These are phyloP conservation scores for Marisa cornuarietis DNA, from an alignment of 1,140 invertebrate genomes.

Conservation along the genomic window DNA sequence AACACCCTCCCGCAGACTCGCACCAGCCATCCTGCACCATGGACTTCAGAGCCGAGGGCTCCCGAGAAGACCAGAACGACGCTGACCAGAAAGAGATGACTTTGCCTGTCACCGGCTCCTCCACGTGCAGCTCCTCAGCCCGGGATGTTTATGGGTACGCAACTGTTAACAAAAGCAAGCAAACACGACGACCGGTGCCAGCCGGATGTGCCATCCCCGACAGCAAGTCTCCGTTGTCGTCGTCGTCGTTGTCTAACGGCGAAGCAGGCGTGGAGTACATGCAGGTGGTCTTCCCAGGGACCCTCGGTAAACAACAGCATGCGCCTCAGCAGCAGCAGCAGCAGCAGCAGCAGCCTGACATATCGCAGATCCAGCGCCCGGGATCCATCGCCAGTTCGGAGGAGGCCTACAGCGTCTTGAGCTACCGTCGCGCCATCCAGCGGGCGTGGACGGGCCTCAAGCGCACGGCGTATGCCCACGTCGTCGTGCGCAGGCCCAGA, in stretches of 20 bases:
- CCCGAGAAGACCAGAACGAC: no score
- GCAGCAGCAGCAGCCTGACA: background rate
- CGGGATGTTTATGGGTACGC: background rate
- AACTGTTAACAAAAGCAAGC: slow-evolving; percentile 6
- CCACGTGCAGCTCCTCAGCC: no score
- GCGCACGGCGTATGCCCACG: slow-evolving; percentile 16
- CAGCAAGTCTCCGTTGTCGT: background rate
- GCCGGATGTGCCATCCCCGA: background rate
- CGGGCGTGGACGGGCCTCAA: slow-evolving; percentile 10
- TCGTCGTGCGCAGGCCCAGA: slow-evolving; percentile 2
- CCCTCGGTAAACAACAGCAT: no score
- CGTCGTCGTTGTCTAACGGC: background rate
- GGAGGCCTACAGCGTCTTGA: slow-evolving; percentile 15
- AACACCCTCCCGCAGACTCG: no score
- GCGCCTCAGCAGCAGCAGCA: background rate
- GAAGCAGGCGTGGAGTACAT: slow-evolving; percentile 7
- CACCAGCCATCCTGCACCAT: no score
- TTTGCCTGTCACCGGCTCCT: no score
- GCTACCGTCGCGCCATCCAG: slow-evolving; percentile 9
- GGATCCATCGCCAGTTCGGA: slow-evolving; percentile 7
- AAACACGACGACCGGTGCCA: background rate
- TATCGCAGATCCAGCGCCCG: background rate
- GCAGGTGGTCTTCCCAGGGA: background rate
- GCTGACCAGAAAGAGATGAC: no score
- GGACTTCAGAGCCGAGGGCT: no score